These are phyloP conservation scores for Pachyseris speciosa DNA, from an alignment of 64 coral and sea anemone genomes.

Conservation along the genomic window DNA sequence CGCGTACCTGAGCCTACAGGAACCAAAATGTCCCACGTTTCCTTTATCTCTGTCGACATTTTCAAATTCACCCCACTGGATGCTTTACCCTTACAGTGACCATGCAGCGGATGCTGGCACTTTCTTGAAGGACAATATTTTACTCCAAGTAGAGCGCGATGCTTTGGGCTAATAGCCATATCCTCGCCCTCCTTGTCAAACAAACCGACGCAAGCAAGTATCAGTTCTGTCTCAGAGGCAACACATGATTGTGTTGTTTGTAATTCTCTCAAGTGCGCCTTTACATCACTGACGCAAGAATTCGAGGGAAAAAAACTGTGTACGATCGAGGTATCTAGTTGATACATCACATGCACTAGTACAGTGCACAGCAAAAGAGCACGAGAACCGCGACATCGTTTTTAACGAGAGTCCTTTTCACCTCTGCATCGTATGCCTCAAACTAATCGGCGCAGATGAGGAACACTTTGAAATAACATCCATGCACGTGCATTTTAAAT, in stretches of 20 bases:
- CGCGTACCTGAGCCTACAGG: conserved; percentile 8
- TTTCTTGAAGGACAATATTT: conserved; percentile 1
- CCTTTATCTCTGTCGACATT: conserved; percentile 25
- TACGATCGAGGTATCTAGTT: background rate
- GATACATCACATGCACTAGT: background rate
- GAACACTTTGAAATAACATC: conserved; percentile 11
- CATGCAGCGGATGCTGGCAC: background rate
- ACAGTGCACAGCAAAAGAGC: conserved; percentile 5
- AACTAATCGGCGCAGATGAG: background rate
- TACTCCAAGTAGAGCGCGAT: conserved; percentile 2
- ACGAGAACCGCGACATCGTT: background rate
- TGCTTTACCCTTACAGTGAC: conserved; percentile 7
- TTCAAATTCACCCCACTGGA: conserved; percentile 5
- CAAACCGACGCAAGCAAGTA: background rate
- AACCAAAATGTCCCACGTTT: conserved; percentile 1
- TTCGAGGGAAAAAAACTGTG: background rate
- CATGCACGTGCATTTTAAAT: background rate
- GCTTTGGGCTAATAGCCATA: background rate
- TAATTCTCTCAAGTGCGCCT: conserved; percentile 15
- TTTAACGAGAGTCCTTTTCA: background rate
- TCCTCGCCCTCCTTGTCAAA: background rate
- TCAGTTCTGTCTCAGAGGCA: background rate
- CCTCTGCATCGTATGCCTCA: background rate
- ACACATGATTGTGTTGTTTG: conserved; percentile 11
- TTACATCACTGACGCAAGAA: conserved; percentile 23